Evolutionary conservation across 2,797 vertebrate species (phyloP).

Genomic region (Leuciscus waleckii): DNA sequence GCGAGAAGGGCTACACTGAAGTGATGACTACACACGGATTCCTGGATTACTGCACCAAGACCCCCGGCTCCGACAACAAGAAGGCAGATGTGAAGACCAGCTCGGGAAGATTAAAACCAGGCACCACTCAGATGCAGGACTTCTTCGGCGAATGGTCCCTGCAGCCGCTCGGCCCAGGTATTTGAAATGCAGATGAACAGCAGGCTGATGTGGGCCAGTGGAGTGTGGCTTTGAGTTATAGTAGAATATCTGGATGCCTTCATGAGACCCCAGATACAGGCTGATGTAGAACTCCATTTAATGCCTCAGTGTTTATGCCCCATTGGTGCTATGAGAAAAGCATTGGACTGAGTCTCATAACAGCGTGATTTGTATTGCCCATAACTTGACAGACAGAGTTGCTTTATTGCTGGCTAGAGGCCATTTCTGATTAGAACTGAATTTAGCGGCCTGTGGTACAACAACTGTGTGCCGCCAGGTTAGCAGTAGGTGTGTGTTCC

Average conservation of each 20-base stretch:
- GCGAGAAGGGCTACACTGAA: slow-evolving; percentile 93
- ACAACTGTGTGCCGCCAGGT: slow-evolving; percentile 15
- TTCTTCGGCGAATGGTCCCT: slow-evolving; percentile 95
- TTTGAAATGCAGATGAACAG: slow-evolving; percentile 60
- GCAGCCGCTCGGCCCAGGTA: slow-evolving; percentile 94
- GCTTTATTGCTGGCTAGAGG: slow-evolving; percentile 54
- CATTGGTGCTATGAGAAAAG: slow-evolving; percentile 47
- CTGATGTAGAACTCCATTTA: slow-evolving; percentile 46
- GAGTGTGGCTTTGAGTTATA: slow-evolving; percentile 45
- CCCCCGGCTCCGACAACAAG: slow-evolving; percentile 91
- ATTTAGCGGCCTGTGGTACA: slow-evolving; percentile 45
- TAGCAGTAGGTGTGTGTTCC: slow-evolving; percentile 11
- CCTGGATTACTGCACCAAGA: slow-evolving; percentile 96
- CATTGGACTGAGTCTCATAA: slow-evolving; percentile 51
- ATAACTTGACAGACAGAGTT: slow-evolving; percentile 53
- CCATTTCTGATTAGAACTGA: slow-evolving; percentile 56
- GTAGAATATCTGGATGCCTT: slow-evolving; percentile 28
- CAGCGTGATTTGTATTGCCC: slow-evolving; percentile 56
- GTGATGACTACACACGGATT: slow-evolving; percentile 94
- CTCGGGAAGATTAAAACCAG: slow-evolving; percentile 88
- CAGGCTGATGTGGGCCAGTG: slow-evolving; percentile 3
- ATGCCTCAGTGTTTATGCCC: slow-evolving; percentile 50
- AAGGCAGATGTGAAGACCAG: slow-evolving; percentile 96
- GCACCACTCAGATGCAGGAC: slow-evolving; percentile 90
- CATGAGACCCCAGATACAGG: slow-evolving; percentile 45